Percentiles rank a stretch among this genome's conserved stretches.
Evolutionary conservation across 1,140 invertebrate species (phyloP).

Genomic region (Conus ventricosus): DNA sequence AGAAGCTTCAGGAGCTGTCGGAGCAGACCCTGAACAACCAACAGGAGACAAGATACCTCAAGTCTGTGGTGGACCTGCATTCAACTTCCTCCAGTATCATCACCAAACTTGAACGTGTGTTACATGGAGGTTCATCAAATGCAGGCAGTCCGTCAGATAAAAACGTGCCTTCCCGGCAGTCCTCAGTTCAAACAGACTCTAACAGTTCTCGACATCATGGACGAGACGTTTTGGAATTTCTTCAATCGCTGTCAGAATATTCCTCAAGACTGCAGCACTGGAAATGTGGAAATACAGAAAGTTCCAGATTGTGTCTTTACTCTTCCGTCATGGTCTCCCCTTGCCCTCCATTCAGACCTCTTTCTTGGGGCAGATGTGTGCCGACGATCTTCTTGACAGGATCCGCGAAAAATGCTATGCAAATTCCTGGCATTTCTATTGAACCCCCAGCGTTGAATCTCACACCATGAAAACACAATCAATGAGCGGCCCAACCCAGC

Average conservation of each 20-base stretch:
- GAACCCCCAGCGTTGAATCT: background rate
- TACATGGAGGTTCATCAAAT: conserved; percentile 31
- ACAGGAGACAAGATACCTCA: conserved; percentile 49
- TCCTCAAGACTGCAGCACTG: background rate
- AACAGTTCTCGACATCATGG: background rate
- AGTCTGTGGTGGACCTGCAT: conserved; percentile 37
- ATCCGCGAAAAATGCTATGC: background rate
- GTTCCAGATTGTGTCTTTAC: conserved; percentile 29
- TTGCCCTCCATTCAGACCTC: conserved; percentile 40
- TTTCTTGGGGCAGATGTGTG: conserved; percentile 36
- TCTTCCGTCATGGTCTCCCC: conserved; percentile 26
- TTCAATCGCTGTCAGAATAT: background rate
- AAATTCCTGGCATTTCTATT: too few species aligned
- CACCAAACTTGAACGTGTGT: conserved; percentile 44
- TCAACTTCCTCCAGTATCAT: conserved; percentile 38
- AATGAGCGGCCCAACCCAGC: background rate
- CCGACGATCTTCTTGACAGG: background rate
- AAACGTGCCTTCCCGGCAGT: background rate
- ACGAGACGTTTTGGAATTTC: background rate
- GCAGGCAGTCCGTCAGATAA: background rate
- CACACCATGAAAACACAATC: background rate
- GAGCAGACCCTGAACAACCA: conserved; percentile 57
- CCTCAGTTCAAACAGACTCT: too few species aligned
- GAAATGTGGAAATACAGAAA: conserved; percentile 28
- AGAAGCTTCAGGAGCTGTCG: conserved; percentile 59